Base-by-base conservation (phyloP, 2,888 invertebrate genomes). In the Ophion costatus region DNA sequence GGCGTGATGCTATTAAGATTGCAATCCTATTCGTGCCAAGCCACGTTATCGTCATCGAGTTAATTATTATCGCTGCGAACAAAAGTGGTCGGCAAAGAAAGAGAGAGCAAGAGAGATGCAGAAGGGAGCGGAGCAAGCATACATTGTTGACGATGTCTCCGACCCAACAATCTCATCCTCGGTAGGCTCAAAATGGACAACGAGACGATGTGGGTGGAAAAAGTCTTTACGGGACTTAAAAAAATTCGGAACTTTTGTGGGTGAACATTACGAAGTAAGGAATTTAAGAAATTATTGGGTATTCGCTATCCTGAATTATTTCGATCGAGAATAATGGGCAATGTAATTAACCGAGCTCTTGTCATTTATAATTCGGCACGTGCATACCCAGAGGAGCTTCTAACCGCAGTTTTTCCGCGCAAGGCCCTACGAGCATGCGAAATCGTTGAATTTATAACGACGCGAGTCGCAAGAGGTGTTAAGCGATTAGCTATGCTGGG, bases 401-500 rank as follows among this genome's bases (percentile, higher is more conserved):
- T 45, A 77, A 42, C 67, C 33, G 57, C 24, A 33, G 20, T 51
- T 17, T 38, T 42, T 69, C 56, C 67, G 14, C 20, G n/a, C 17
- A 51, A 51, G 22, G 69, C n/a, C n/a, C 38, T 67, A 63, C 33
- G 51, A 22, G 66, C 70, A 66, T 71, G 45, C 80, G 77, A 64
- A 69, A 64, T 33, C 59, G 80, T 69, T 85, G 63, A 83, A 83
- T 83, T 85, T 85, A 85, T 83, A 64, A 66, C 69, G 74, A 59
- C 74, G 83, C 83, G 80, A 85, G 80, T 80, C 24, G 80, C 69
- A 51, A 74, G 87, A 89, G 90, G 90, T 88, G 90, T 91, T 91
- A 90, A 91, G 90, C 89, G 90, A 91, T 90, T 91, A 91, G 88
- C 88, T 85, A 86, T 84, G 80, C 87, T 79, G 82, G 87, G 88